Percentiles rank a stretch among this genome's conserved stretches.
Evolutionary conservation across 1,140 invertebrate species (phyloP).

Genomic region (Bombyx mandarina): DNA sequence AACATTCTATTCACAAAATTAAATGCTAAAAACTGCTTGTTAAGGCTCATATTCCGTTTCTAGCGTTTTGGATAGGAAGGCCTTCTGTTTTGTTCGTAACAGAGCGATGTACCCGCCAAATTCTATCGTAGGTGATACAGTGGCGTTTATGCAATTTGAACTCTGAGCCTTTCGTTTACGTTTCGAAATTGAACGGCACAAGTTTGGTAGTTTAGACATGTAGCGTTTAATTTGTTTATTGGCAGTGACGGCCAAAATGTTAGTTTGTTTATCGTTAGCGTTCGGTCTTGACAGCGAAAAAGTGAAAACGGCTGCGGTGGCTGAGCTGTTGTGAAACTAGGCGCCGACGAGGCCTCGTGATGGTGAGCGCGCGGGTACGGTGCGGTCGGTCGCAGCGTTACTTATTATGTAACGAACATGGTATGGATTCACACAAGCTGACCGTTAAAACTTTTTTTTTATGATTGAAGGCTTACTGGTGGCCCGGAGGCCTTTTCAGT

Average conservation of each 20-base stretch:
- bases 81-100: constrained; percentile 37
- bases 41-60: constrained; percentile 46
- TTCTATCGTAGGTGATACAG: constrained; percentile 28
- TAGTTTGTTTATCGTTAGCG: constrained; percentile 67
- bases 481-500: too few relatives aligned
- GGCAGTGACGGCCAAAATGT: constrained; percentile 59
- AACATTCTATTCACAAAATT: neutral
- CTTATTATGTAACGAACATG: too few relatives aligned
- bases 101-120: constrained; percentile 24
- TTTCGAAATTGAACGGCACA: constrained; percentile 22
- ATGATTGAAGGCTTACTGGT: too few relatives aligned
- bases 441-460: too few relatives aligned
- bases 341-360: constrained; percentile 33
- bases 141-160: constrained; percentile 35
- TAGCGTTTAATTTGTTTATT: constrained; percentile 20
- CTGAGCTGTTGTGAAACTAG: constrained; percentile 64
- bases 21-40: constrained; percentile 3
- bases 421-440: too few relatives aligned
- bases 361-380: constrained; percentile 16
- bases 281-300: constrained; percentile 70
- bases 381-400: too few relatives aligned
- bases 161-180: constrained; percentile 31
- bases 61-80: constrained; percentile 27
- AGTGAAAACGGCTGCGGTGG: constrained; percentile 65
- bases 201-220: constrained; percentile 25